phyloP scores from a whole-genome alignment of 2,797 vertebrate genomes.

The Pantherophis alleghaniensis region DNA sequence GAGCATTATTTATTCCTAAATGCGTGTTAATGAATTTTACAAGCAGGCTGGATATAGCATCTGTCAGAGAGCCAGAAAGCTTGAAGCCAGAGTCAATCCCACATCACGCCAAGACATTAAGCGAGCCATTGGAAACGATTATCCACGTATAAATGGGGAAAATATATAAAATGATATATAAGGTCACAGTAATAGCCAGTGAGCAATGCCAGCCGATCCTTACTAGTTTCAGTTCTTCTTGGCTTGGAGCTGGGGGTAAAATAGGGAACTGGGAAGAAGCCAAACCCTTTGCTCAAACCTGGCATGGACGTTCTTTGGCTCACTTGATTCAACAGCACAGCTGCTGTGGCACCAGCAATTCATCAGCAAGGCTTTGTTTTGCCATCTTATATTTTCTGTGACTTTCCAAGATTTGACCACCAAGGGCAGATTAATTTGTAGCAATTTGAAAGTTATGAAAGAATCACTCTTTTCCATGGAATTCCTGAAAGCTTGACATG shows the following conservation, averaged over 20 bases:
- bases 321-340: constrained; percentile 60
- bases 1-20: constrained; percentile 48
- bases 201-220: constrained; percentile 64
- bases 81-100: constrained; percentile 48
- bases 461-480: constrained; percentile 2
- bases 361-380: constrained; percentile 61
- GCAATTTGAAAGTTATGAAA: constrained; percentile 44
- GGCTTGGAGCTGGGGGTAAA: constrained; percentile 48
- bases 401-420: constrained; percentile 62
- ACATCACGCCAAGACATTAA: constrained; percentile 55
- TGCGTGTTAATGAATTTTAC: constrained; percentile 54
- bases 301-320: constrained; percentile 62
- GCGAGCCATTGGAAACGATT: constrained; percentile 60
- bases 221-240: constrained; percentile 50
- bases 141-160: constrained; percentile 57
- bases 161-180: constrained; percentile 63
- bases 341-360: constrained; percentile 54
- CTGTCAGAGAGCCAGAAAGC: constrained; percentile 37
- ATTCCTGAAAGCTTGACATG: constrained; percentile 26
- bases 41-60: constrained; percentile 35
- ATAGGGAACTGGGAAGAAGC: constrained; percentile 20
- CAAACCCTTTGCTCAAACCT: constrained; percentile 51
- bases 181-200: constrained; percentile 70
- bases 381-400: constrained; percentile 63
- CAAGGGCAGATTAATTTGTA: constrained; percentile 59